Conservation (phyloP, 2,113 vertebrate genomes). For the Gasterosteus aculeatus region DNA sequence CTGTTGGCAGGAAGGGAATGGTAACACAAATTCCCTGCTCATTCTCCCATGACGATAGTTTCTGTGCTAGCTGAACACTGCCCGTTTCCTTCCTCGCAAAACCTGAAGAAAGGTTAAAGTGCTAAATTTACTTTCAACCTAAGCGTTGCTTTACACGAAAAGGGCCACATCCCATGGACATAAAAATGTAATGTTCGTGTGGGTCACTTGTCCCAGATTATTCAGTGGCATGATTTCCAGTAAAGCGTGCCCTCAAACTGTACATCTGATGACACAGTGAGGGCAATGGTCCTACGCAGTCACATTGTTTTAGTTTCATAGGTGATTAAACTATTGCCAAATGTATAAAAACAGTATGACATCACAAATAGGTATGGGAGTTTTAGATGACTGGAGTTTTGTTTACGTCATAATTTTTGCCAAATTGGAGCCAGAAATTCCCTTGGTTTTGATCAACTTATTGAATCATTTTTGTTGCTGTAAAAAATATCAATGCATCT, state of each 20-base stretch:
- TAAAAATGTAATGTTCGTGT: conserved; percentile 55
- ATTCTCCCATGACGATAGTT: conserved; percentile 73
- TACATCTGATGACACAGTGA: conserved; percentile 40
- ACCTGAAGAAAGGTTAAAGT: conserved; percentile 60
- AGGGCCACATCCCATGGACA: conserved; percentile 43
- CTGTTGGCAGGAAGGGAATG: conserved; percentile 63
- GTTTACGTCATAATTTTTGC: not conserved
- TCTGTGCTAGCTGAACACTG: conserved; percentile 60
- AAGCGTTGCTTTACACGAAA: conserved; percentile 41
- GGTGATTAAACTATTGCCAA: no score
- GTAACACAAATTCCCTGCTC: conserved; percentile 69
- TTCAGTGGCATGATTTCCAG: conserved; percentile 43
- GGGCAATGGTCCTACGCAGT: conserved; percentile 23
- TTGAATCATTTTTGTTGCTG: not conserved
- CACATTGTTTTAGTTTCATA: no score
- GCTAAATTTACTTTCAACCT: conserved; percentile 61
- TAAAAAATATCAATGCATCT: not conserved
- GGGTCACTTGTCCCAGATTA: conserved; percentile 59
- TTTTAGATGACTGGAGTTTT: conserved; percentile 13
- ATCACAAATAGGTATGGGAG: conserved; percentile 1
- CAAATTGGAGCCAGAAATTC: not conserved
- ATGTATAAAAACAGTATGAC: no score
- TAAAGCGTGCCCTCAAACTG: conserved; percentile 41
- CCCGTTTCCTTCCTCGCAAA: conserved; percentile 72
- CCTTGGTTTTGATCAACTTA: not conserved